These are phyloP conservation scores for Acomys russatus DNA, from an alignment of 2,797 vertebrate genomes.

Conservation along the genomic window DNA sequence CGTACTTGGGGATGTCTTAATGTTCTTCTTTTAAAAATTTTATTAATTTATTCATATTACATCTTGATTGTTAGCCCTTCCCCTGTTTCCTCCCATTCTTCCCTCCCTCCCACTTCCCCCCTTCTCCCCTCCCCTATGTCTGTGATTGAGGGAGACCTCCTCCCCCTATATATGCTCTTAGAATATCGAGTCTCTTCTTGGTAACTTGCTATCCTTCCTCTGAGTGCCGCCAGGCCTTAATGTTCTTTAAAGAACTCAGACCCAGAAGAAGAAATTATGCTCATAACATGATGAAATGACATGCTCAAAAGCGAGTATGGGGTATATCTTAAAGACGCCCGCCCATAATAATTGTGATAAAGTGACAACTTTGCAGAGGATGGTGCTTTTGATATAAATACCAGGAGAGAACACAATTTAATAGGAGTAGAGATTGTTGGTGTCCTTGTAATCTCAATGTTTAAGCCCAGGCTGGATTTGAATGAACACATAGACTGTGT, in stretches of 20 bases:
- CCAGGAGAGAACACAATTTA: neutral
- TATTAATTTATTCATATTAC: too few relatives aligned
- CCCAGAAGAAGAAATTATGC: neutral
- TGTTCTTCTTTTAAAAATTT: too few relatives aligned
- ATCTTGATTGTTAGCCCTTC: too few relatives aligned
- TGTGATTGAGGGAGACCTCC: too few relatives aligned
- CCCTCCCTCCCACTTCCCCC: too few relatives aligned
- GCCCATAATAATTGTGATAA: neutral
- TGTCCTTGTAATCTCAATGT: neutral
- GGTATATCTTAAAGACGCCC: neutral
- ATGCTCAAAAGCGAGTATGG: neutral
- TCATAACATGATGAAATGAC: neutral
- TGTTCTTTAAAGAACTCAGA: neutral
- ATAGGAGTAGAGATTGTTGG: neutral
- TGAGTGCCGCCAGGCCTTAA: too few relatives aligned
- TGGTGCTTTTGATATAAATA: neutral
- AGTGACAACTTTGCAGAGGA: neutral
- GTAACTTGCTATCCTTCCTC: too few relatives aligned
- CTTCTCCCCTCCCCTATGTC: too few relatives aligned
- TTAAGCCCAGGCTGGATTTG: neutral
- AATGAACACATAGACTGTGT: neutral
- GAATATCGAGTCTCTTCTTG: too few relatives aligned
- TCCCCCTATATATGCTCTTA: too few relatives aligned
- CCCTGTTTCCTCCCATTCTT: too few relatives aligned
- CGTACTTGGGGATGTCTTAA: neutral